phyloP scores from a whole-genome alignment of 2,113 vertebrate species.

The Ptychochromis oligacanthus region DNA sequence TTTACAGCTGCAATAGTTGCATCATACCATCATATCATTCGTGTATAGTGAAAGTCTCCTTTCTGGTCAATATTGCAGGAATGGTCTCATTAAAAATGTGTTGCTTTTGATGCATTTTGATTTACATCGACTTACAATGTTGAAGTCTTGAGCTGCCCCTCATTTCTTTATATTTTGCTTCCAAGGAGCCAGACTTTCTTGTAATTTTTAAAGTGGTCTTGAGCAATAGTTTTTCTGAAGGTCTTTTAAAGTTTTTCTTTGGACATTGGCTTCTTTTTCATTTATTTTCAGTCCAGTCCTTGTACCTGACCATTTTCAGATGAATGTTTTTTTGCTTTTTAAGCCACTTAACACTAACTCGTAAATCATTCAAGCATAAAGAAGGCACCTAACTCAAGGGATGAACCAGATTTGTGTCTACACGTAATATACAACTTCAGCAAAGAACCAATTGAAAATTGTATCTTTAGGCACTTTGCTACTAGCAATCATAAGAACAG shows the following conservation, averaged over 20 bases:
- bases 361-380: neutral
- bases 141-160: neutral
- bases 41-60: neutral
- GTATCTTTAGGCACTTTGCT: too few relatives aligned
- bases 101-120: neutral
- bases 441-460: too few relatives aligned
- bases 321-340: neutral
- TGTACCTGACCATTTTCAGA: neutral
- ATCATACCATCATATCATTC: neutral
- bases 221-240: neutral
- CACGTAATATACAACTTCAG: too few relatives aligned
- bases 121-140: neutral
- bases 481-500: neutral
- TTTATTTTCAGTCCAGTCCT: neutral
- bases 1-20: neutral
- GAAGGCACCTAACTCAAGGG: too few relatives aligned
- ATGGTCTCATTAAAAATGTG: neutral
- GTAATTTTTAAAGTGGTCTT: neutral
- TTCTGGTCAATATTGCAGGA: neutral
- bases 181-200: neutral
- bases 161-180: neutral
- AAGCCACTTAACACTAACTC: neutral
- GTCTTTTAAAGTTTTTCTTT: neutral
- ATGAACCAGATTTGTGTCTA: neutral
- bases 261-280: neutral